phyloP scores from a whole-genome alignment of 1,140 invertebrate genomes.

The Akabosia matsudoensis region DNA sequence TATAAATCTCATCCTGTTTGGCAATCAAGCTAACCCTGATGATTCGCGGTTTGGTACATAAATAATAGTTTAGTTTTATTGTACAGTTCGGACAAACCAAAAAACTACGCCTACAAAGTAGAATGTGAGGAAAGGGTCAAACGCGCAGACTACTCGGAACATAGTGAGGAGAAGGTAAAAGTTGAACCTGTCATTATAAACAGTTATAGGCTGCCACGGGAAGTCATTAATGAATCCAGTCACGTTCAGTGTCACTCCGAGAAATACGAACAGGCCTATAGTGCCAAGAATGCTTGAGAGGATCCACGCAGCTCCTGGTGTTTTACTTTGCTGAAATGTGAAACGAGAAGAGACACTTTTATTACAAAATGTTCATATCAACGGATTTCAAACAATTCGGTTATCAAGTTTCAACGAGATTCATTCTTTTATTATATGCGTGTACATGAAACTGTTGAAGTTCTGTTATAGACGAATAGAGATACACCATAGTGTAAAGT shows the following conservation, averaged over 20 bases:
- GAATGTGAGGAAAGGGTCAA: conserved; percentile 31
- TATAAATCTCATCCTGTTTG: no score
- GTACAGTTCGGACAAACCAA: conserved; percentile 32
- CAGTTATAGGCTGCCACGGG: conserved; percentile 23
- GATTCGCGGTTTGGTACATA: no score
- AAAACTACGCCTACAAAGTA: conserved; percentile 36
- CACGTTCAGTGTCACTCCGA: conserved; percentile 29
- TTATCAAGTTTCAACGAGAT: no score
- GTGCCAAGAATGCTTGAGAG: conserved; percentile 16
- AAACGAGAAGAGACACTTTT: no score
- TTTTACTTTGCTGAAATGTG: conserved; percentile 34
- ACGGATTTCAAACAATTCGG: no score
- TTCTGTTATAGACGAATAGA: no score
- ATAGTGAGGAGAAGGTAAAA: conserved; percentile 36
- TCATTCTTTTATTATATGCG: no score
- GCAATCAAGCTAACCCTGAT: no score
- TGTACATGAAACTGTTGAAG: no score
- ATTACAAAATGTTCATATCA: no score
- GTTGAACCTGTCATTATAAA: conserved; percentile 32
- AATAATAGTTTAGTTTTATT: neutral
- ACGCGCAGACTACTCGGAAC: conserved; percentile 28
- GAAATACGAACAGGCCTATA: conserved; percentile 22
- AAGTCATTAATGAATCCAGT: conserved; percentile 36
- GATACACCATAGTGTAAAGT: no score
- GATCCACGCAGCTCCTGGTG: conserved; percentile 29